phyloP scores from a whole-genome alignment of 2,797 vertebrate species.

The Anabas testudineus region DNA sequence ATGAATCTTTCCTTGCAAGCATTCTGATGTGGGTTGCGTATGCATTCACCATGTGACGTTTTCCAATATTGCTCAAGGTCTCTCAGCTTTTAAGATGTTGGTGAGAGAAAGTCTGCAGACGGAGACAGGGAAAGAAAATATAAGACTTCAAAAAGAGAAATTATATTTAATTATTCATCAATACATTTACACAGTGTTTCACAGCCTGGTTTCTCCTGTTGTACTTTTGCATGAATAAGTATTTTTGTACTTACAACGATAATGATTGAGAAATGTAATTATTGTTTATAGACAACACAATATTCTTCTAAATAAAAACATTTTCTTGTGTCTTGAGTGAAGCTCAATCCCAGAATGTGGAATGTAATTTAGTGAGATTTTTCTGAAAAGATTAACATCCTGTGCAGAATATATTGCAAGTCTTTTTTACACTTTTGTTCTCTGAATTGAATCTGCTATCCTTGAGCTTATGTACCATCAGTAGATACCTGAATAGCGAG shows the following conservation, averaged over 20 bases:
- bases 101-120: slow-evolving; percentile 35
- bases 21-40: slow-evolving; percentile 32
- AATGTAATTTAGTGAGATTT: slow-evolving; percentile 3
- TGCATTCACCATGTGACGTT: slow-evolving; percentile 25
- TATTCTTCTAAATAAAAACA: background rate
- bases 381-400: slow-evolving; percentile 8
- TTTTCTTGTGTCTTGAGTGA: background rate
- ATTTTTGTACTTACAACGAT: background rate
- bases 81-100: slow-evolving; percentile 28
- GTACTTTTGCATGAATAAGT: background rate
- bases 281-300: background rate
- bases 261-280: background rate
- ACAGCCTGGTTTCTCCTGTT: background rate
- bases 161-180: slow-evolving; percentile 11
- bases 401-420: slow-evolving; percentile 42
- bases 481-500: slow-evolving; percentile 71
- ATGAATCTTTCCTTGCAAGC: slow-evolving; percentile 38
- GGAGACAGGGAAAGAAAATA: slow-evolving; percentile 1
- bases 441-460: slow-evolving; percentile 64
- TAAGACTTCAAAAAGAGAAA: background rate
- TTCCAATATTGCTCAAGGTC: slow-evolving; percentile 55
- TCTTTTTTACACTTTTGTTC: slow-evolving; percentile 58
- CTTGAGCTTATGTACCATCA: slow-evolving; percentile 75
- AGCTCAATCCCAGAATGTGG: background rate
- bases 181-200: slow-evolving; percentile 3